Percentiles rank a stretch among this genome's conserved stretches.
Evolutionary conservation across 2,797 vertebrate species (phyloP).

Genomic region (Eremophila alpestris): DNA sequence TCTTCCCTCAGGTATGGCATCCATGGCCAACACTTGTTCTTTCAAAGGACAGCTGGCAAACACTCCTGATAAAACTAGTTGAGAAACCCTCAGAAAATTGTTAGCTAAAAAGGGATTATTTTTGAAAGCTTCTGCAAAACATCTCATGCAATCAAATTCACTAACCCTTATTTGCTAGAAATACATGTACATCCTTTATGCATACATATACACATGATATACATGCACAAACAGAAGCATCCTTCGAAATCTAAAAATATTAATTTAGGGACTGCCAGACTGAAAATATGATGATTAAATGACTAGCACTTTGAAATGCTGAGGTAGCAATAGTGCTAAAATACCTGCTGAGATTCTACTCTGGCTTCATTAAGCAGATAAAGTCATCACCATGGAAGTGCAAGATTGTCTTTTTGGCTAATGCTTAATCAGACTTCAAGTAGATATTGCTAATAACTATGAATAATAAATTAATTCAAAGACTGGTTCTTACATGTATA

Average conservation of each 20-base stretch:
- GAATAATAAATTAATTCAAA: conserved; percentile 21
- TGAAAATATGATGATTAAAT: background rate
- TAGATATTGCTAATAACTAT: conserved; percentile 8
- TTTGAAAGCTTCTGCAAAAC: background rate
- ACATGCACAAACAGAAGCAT: background rate
- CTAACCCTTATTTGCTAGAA: background rate
- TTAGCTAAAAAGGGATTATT: background rate
- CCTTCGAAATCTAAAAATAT: background rate
- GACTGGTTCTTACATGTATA: background rate
- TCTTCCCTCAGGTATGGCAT: background rate
- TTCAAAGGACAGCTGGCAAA: background rate
- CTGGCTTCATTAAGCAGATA: conserved; percentile 2
- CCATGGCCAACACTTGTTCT: background rate
- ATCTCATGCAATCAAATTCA: background rate
- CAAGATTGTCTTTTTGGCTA: conserved; percentile 1
- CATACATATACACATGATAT: background rate
- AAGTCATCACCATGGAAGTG: background rate
- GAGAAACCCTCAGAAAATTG: background rate
- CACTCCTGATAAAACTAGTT: background rate
- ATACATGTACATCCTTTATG: background rate
- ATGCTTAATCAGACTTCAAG: conserved; percentile 9
- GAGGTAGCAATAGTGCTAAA: background rate
- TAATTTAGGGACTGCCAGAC: background rate
- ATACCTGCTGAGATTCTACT: background rate
- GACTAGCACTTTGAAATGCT: background rate